phyloP scores from a whole-genome alignment of 1,140 invertebrate genomes.

The Maniola jurtina region DNA sequence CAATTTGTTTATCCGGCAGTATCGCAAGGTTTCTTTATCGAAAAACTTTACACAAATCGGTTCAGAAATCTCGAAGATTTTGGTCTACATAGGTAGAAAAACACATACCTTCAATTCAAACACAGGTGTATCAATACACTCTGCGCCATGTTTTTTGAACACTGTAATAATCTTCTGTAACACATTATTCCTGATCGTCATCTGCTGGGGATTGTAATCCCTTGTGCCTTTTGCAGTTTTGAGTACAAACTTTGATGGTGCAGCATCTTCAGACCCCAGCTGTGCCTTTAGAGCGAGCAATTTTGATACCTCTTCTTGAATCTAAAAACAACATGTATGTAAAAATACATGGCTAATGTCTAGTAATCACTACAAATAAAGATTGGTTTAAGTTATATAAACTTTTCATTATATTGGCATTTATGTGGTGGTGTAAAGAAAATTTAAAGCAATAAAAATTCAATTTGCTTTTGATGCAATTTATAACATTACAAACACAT shows the following conservation, averaged over 20 bases:
- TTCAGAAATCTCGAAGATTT: too few species aligned
- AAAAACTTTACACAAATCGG: too few species aligned
- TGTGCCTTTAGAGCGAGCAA: constrained; percentile 89
- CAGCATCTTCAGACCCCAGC: constrained; percentile 79
- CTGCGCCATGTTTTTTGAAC: constrained; percentile 98
- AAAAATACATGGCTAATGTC: background rate
- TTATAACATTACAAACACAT: background rate
- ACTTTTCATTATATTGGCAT: background rate
- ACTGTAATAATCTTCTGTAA: constrained; percentile 93
- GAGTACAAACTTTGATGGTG: constrained; percentile 87
- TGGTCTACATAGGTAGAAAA: too few species aligned
- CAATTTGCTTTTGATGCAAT: background rate
- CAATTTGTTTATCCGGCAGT: too few species aligned
- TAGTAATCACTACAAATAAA: too few species aligned
- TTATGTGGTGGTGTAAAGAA: background rate
- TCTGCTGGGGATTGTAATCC: constrained; percentile 96
- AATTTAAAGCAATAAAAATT: too few species aligned
- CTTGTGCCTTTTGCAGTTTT: constrained; percentile 98
- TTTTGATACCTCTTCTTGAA: constrained; percentile 87
- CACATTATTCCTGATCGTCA: constrained; percentile 94
- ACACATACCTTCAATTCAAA: constrained; percentile 96
- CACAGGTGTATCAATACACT: constrained; percentile 99
- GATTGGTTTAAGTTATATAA: background rate
- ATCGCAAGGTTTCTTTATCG: too few species aligned
- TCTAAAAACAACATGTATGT: constrained; percentile 46